These are phyloP conservation scores for Paracentrotus lividus DNA, from an alignment of 53 echinoderm and acorn worm species.

Conservation along the genomic window DNA sequence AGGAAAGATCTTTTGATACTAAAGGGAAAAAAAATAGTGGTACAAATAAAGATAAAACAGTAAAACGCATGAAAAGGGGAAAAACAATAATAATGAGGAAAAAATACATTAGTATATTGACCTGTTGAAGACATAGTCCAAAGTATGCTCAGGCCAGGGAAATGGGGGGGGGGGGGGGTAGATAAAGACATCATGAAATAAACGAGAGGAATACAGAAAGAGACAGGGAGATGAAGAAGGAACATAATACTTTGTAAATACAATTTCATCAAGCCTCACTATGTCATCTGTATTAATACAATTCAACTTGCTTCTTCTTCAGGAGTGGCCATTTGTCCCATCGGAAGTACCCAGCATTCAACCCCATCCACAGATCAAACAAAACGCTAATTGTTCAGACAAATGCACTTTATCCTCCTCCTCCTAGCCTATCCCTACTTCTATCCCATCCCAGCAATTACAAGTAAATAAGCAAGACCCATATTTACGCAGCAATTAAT, in stretches of 20 bases:
- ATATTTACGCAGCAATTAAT: conserved; percentile 63
- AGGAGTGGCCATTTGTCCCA: neutral
- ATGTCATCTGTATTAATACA: conserved; percentile 22
- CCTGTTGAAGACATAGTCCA: too few species aligned
- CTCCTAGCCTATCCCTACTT: neutral
- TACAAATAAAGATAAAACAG: too few species aligned
- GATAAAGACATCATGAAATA: too few species aligned
- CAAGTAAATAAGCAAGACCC: conserved; percentile 42
- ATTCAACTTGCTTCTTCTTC: neutral
- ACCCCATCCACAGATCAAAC: neutral
- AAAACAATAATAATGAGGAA: too few species aligned
- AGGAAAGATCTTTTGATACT: too few species aligned
- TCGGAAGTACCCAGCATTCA: neutral
- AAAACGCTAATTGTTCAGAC: conserved; percentile 7
- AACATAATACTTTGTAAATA: neutral
- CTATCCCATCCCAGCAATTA: neutral
- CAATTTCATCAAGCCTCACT: neutral
- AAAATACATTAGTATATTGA: too few species aligned
- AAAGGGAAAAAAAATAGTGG: too few species aligned
- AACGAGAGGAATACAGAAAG: too few species aligned
- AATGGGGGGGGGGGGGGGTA: neutral
- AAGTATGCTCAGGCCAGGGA: neutral
- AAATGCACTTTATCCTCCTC: neutral
- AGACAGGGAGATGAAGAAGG: too few species aligned
- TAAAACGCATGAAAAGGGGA: too few species aligned